These are phyloP conservation scores for Arctocebus calabarensis DNA, from an alignment of 2,797 vertebrate species.

Conservation along the genomic window DNA sequence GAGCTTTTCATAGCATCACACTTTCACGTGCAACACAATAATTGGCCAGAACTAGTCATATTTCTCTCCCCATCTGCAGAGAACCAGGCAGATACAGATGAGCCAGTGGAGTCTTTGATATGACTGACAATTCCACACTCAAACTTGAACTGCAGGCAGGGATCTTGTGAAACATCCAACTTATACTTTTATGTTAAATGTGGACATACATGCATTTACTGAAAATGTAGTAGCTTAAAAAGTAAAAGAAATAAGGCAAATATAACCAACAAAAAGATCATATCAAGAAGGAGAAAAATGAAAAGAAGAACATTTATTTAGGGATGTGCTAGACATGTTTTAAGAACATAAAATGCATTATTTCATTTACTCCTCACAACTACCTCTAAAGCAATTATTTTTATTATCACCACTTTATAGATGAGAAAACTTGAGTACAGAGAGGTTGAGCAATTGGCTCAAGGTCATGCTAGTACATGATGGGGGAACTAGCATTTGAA, in stretches of 20 bases:
- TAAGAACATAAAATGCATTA: not conserved
- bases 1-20: not conserved
- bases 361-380: not conserved
- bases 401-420: not conserved
- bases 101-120: not conserved
- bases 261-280: not conserved
- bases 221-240: not conserved
- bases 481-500: not conserved
- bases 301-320: not conserved
- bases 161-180: not conserved
- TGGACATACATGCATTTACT: not conserved
- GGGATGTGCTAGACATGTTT: not conserved
- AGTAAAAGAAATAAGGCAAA: not conserved
- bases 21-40: not conserved
- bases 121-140: not conserved
- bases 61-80: not conserved
- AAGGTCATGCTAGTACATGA: not conserved
- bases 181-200: not conserved
- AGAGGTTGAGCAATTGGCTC: not conserved
- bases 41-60: not conserved
- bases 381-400: not conserved
- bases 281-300: not conserved
- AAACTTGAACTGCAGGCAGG: not conserved
- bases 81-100: not conserved
- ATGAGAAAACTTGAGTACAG: not conserved